These are phyloP conservation scores for Pteropus alecto DNA, from an alignment of 2,113 vertebrate species.

Conservation along the genomic window DNA sequence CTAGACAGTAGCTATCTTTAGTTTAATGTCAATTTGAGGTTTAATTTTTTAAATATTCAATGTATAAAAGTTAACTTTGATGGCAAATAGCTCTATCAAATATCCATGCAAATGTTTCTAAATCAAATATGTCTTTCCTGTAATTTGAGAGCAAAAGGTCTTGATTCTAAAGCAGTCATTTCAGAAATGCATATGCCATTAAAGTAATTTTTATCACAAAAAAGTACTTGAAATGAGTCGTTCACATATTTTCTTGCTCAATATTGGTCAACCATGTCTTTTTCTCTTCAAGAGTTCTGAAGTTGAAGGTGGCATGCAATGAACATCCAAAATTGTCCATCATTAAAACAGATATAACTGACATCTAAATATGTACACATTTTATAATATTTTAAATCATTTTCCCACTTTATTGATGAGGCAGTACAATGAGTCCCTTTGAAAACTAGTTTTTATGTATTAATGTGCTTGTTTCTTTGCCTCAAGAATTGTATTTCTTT, in stretches of 20 bases:
- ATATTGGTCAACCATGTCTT: too few relatives aligned
- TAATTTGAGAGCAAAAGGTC: neutral
- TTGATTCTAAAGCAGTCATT: slow-evolving; percentile 4
- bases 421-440: neutral
- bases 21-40: neutral
- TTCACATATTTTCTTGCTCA: neutral
- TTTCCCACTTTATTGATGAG: neutral
- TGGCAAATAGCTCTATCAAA: neutral
- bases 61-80: neutral
- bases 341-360: neutral
- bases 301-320: neutral
- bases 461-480: neutral
- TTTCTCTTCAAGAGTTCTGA: neutral
- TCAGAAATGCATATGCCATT: neutral
- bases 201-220: neutral
- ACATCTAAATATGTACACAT: neutral
- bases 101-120: neutral
- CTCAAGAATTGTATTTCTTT: neutral
- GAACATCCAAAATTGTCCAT: neutral
- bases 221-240: neutral
- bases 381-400: neutral
- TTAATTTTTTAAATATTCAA: neutral
- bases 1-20: neutral
- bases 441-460: neutral
- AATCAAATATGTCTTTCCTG: neutral